Conservation (phyloP, 2,797 vertebrate species). For the Cyprinodon diabolis region DNA sequence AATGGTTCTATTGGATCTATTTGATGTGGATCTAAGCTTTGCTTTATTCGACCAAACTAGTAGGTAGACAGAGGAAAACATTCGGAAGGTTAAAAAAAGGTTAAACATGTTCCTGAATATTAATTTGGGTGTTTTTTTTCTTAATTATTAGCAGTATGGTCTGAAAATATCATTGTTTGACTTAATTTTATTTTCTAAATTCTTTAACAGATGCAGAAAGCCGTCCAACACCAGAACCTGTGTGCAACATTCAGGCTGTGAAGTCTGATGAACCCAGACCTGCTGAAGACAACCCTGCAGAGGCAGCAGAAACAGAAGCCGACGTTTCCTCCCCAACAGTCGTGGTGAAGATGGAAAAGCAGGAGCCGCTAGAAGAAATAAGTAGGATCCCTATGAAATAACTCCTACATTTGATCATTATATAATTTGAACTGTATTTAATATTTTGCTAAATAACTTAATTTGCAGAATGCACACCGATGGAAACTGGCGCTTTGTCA, state of each 20-base stretch:
- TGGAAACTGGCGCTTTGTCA: neutral
- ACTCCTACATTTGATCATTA: neutral
- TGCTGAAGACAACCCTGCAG: neutral
- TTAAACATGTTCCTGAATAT: too few relatives aligned
- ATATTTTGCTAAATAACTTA: neutral
- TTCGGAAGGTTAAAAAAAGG: too few relatives aligned
- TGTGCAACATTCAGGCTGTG: neutral
- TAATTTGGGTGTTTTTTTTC: too few relatives aligned
- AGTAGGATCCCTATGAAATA: constrained; percentile 4
- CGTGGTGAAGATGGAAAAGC: neutral
- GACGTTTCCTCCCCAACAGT: neutral
- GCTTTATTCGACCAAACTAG: too few relatives aligned
- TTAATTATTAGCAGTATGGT: neutral
- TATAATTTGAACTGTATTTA: fast-evolving
- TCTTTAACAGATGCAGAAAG: neutral
- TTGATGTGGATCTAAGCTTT: neutral
- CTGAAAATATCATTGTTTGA: neutral
- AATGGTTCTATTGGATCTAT: neutral
- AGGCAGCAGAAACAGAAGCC: neutral
- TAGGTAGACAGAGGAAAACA: too few relatives aligned
- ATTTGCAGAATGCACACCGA: neutral
- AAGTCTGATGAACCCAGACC: neutral
- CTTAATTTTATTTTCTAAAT: neutral
- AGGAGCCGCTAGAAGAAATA: fast-evolving
- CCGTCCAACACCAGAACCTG: neutral